phyloP scores from a whole-genome alignment of 2,888 invertebrate species.

The Drosophila kokeensis region DNA sequence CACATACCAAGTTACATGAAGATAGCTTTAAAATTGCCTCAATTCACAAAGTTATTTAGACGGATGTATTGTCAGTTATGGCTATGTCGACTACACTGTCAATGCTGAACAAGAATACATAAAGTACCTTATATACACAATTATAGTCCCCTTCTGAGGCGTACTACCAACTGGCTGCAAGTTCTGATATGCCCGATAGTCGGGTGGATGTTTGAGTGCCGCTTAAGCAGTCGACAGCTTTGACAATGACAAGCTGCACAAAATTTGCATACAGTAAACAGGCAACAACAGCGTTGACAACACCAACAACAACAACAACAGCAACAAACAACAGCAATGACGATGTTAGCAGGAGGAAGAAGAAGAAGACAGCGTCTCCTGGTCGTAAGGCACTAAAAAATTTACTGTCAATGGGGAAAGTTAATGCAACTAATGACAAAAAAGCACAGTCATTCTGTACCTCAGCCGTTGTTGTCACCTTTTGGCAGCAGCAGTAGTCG shows the following conservation, averaged over 20 bases:
- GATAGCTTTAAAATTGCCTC: background rate
- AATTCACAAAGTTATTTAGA: background rate
- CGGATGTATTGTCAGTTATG: background rate
- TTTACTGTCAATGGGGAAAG: slow-evolving; percentile 75
- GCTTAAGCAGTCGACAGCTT: slow-evolving; percentile 42
- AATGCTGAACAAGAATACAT: background rate
- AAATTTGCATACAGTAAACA: slow-evolving; percentile 64
- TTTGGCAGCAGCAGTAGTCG: slow-evolving; percentile 10
- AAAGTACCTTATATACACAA: too few relatives aligned
- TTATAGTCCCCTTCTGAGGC: background rate
- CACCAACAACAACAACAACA: slow-evolving; percentile 15
- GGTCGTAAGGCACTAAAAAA: slow-evolving; percentile 51
- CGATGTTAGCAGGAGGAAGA: slow-evolving; percentile 1
- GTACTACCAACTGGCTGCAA: slow-evolving; percentile 1
- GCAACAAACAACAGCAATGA: slow-evolving; percentile 2
- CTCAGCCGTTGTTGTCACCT: slow-evolving; percentile 50
- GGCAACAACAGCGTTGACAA: slow-evolving; percentile 25
- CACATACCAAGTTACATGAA: background rate
- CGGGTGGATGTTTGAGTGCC: slow-evolving; percentile 14
- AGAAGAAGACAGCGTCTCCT: slow-evolving; percentile 17
- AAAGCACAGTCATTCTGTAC: slow-evolving; percentile 52
- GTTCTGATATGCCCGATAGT: slow-evolving; percentile 24
- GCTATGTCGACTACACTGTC: too few relatives aligned
- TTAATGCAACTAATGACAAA: slow-evolving; percentile 78
- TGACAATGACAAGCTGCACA: slow-evolving; percentile 66